A percentile compares a stretch with the other conserved stretches of the same genome.
Evolutionary conservation across 2,113 vertebrate genomes (phyloP).

Genomic region (Jacana jacana): DNA sequence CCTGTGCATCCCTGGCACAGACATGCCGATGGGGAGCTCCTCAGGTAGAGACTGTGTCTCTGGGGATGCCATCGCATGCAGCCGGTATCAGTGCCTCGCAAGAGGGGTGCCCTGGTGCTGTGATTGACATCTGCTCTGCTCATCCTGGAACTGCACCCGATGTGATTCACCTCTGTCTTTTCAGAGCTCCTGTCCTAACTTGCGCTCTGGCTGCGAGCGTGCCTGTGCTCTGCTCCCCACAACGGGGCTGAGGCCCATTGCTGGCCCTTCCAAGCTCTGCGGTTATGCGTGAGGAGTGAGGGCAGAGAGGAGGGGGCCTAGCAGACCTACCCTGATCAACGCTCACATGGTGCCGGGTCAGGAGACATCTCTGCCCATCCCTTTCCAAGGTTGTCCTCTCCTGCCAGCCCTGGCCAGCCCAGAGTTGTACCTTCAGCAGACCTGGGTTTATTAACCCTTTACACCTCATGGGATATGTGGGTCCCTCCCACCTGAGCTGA

Average conservation of each 20-base stretch:
- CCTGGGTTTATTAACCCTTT: background rate
- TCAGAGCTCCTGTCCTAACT: background rate
- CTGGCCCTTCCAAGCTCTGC: background rate
- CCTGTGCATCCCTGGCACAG: fast-evolving
- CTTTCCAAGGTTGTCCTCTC: background rate
- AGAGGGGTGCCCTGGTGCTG: fast-evolving
- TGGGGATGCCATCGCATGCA: fast-evolving
- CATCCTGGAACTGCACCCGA: background rate
- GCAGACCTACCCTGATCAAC: background rate
- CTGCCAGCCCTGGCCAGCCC: background rate
- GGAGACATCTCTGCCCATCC: background rate
- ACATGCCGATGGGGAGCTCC: background rate
- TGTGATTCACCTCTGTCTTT: background rate
- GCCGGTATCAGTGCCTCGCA: fast-evolving
- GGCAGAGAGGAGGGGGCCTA: background rate
- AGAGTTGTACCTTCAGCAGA: background rate
- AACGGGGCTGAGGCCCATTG: background rate
- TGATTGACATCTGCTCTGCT: background rate
- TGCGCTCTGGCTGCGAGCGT: background rate
- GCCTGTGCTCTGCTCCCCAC: fast-evolving
- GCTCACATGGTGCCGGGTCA: fast-evolving
- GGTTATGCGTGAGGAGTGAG: background rate
- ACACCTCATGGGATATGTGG: background rate
- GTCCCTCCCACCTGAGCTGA: background rate
- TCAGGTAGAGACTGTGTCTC: background rate